Conservation (phyloP, 1,140 invertebrate species). For the Papilio xuthus region DNA sequence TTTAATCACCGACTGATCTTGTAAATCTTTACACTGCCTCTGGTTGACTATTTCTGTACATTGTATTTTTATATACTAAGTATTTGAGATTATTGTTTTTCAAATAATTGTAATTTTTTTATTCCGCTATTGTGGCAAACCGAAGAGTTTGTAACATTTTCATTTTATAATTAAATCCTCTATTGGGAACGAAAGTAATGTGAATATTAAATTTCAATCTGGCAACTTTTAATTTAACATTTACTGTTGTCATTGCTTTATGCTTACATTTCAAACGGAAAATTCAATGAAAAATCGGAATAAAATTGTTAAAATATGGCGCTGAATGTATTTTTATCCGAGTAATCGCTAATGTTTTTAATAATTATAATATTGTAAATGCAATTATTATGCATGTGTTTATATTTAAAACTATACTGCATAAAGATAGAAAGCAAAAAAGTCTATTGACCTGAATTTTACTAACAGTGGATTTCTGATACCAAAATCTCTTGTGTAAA, state of each 20-base stretch:
- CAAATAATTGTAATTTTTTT: background rate
- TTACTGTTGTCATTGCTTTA: background rate
- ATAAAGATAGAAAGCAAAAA: background rate
- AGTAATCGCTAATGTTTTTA: background rate
- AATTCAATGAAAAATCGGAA: background rate
- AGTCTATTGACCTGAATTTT: background rate
- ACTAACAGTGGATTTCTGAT: too few species aligned
- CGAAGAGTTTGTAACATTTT: background rate
- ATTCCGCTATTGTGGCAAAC: background rate
- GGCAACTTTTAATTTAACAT: background rate
- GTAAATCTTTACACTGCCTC: slow-evolving; percentile 16
- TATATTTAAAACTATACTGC: background rate
- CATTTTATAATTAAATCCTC: background rate
- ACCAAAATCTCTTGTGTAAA: too few species aligned
- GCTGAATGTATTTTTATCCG: background rate
- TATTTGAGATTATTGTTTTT: background rate
- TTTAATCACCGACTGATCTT: slow-evolving; percentile 9
- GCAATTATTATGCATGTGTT: background rate
- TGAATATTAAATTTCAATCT: background rate
- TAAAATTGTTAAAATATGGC: background rate
- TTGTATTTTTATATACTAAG: slow-evolving; percentile 25
- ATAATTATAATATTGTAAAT: background rate
- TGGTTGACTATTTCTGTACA: slow-evolving; percentile 18
- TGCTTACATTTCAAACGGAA: background rate
- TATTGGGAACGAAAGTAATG: background rate